Evolutionary conservation across 1,140 invertebrate species (phyloP), one percentile per base, ranked within the genome.

Genomic region (Manduca sexta): DNA sequence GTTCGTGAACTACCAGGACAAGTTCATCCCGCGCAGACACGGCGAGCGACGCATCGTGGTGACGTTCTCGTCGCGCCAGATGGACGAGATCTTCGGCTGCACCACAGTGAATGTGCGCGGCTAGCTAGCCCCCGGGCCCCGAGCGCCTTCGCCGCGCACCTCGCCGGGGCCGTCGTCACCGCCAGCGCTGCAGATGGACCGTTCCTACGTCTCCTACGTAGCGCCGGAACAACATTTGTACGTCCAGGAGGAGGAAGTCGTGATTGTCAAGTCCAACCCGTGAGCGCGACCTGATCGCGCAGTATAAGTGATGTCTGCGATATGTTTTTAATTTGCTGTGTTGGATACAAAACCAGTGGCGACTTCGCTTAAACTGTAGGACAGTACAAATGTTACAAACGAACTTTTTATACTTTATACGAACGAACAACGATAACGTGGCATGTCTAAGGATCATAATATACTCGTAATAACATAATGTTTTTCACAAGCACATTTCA

Each of bases 61-160:
- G 41, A 88, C 88, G 15, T 92, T 92, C 73, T 90, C 87, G 33
- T 91, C 89, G n/a, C 87, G 88, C 33, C 86, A 91, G 66, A 76
- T 91, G 15, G 88, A 88, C 64, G 89, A 91, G 63, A 87, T 91
- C 66, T 86, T 85, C 60, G 90, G 90, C 29, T 88, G 88, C 48
- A 84, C 75, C 8, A 83, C 69, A 41, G 78, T 88, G 46, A 83
- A 70, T 21, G 87, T 88, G 46, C 74, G 79, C 44, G 85, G 82
- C 77, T 87, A 85, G 77, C 78, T 64, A 68, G 66, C 59, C 61
- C 57, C 69, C 46, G 69, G 72, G 74, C 71, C 77, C 67, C 76
- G 64, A 42, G 71, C 60, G 57, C 52, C 60, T 52, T 59, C 64
- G 7, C 64, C 66, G 60, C 61, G 67, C 68, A 44, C 57, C 42